Conservation (phyloP, 2,888 invertebrate genomes). For the Atethmia centrago region DNA sequence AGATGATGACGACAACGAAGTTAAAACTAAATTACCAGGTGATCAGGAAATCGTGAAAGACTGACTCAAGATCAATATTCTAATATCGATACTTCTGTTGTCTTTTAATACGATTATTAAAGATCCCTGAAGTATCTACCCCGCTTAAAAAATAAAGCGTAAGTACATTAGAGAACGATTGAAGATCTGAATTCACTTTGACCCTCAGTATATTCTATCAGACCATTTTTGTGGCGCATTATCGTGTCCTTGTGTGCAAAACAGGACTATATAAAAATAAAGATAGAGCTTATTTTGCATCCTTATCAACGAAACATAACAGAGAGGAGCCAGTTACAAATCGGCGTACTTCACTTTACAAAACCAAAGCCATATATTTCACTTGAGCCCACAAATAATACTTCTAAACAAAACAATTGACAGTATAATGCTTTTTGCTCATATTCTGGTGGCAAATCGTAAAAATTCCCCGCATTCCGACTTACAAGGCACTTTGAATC, state of each 20-base stretch:
- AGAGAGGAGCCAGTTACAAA: slow-evolving; percentile 12
- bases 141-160: background rate
- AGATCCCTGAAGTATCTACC: background rate
- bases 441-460: slow-evolving; percentile 81
- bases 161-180: too few relatives aligned
- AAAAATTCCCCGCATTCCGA: slow-evolving; percentile 86
- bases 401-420: slow-evolving; percentile 63
- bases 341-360: slow-evolving; percentile 23
- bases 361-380: slow-evolving; percentile 59
- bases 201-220: background rate
- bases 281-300: background rate
- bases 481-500: slow-evolving; percentile 87
- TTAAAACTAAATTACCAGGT: background rate
- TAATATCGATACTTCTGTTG: background rate
- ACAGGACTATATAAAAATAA: background rate
- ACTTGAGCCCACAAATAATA: slow-evolving; percentile 53
- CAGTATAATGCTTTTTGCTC: slow-evolving; percentile 66
- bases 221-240: background rate
- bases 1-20: background rate
- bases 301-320: background rate
- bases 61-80: background rate
- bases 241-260: background rate
- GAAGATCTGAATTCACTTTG: background rate
- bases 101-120: background rate
- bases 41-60: background rate